Evolutionary conservation across 2,113 vertebrate genomes (phyloP), one percentile per base, ranked within the genome.

Genomic region (Pavo muticus): DNA sequence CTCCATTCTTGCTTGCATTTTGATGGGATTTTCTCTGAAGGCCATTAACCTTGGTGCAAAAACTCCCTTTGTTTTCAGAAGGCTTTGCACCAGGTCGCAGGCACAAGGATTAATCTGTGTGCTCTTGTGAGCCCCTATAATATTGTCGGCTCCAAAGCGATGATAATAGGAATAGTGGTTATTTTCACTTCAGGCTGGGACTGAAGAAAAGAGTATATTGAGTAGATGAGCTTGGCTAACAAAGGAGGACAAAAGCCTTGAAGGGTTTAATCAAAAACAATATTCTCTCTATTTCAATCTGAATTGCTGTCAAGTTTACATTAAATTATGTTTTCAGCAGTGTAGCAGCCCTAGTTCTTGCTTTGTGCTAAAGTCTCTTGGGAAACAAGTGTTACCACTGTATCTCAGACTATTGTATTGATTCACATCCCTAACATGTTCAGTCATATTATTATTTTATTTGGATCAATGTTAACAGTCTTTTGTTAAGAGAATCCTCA

Each of bases 371-470:
- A 4, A 4, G 52, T 85, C 94, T 95, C 95, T 94, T 79, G 90
- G 93, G 96, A 95, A 90, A 82, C 68, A 76, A 93, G 61, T 88
- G 82, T 76, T 96, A 93, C 88, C 78, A 83, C 44, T 95, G 94
- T 94, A 91, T 95, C 94, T 96, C 96, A 96, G 95, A 78, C 88
- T 95, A 35, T 47, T 74, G 32, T 93, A 96, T 92, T 83, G 87
- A 97, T 97, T 91, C 68, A 95, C 65, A 75, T 96, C 84, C 67
- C 75, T 91, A 89, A 94, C 87, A 83, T 81, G 77, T 92, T 96
- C 94, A 88, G 93, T 82, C 77, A 94, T 94, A 95, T 92, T 96
- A 96, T 97, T 97, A 85, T 96, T 93, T 94, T 91, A 93, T 95
- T 91, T 95, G 92, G 95, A 96, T 97, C 94, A 88, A 94, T 98